Evolutionary conservation across 1,140 invertebrate species (phyloP).

Genomic region (Rhyacophila brunnea): DNA sequence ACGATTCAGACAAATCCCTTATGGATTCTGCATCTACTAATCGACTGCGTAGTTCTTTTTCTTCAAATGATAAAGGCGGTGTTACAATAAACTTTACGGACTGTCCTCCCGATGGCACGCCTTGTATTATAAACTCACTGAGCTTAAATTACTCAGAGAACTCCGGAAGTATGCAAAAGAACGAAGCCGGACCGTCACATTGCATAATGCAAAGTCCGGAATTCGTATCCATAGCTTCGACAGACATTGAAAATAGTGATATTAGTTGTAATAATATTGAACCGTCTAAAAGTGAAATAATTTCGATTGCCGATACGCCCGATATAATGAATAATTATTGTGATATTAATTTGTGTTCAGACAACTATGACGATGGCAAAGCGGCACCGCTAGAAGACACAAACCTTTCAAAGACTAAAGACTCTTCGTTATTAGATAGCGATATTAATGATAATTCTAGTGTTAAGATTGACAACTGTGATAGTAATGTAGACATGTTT

Average conservation of each 20-base stretch:
- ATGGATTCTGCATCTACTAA: conserved; percentile 31
- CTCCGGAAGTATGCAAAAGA: conserved; percentile 37
- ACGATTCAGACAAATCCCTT: conserved; percentile 11
- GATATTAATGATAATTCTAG: conserved; percentile 17
- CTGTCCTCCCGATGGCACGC: conserved; percentile 38
- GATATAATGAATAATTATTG: conserved; percentile 3
- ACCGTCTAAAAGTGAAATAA: neutral
- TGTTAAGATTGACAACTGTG: conserved; percentile 30
- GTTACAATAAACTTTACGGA: conserved; percentile 47
- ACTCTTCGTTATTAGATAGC: conserved; percentile 11
- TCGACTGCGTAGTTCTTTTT: conserved; percentile 45
- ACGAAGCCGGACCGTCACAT: conserved; percentile 46
- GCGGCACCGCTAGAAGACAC: too few relatives aligned
- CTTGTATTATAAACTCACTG: conserved; percentile 15
- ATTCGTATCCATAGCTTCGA: conserved; percentile 34
- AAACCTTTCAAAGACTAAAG: too few relatives aligned
- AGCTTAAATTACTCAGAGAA: conserved; percentile 25
- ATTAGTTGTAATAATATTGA: conserved; percentile 28
- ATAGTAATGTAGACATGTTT: conserved; percentile 27
- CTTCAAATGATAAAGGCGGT: conserved; percentile 37
- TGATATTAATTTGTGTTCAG: conserved; percentile 32
- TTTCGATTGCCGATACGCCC: too few relatives aligned
- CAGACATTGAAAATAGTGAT: conserved; percentile 24
- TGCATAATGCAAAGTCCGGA: conserved; percentile 42
- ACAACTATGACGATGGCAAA: conserved; percentile 4